These are phyloP conservation scores for Papilio machaon DNA, from an alignment of 1,140 invertebrate genomes.

Conservation along the genomic window DNA sequence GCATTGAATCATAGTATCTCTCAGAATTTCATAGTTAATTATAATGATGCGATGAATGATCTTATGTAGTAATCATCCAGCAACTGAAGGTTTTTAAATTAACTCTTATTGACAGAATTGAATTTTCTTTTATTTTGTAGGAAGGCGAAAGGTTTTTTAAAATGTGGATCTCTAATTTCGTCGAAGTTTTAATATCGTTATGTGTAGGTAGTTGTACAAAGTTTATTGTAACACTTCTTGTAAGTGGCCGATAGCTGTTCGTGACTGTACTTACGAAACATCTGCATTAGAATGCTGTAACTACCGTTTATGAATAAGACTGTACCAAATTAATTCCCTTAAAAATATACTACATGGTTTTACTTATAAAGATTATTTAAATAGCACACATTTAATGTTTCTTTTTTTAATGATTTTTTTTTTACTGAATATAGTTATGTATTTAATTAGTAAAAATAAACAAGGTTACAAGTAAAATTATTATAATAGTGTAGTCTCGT, in stretches of 20 bases:
- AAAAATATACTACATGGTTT: neutral
- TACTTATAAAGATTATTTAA: too few species aligned
- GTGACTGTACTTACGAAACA: constrained; percentile 34
- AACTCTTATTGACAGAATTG: too few species aligned
- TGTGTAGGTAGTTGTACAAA: constrained; percentile 26
- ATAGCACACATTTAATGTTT: too few species aligned
- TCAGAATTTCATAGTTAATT: too few species aligned
- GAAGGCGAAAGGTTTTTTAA: neutral
- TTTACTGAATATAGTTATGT: neutral
- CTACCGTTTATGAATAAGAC: constrained; percentile 9
- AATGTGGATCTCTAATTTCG: constrained; percentile 11
- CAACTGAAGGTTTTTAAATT: too few species aligned
- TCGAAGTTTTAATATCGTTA: neutral
- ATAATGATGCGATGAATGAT: too few species aligned
- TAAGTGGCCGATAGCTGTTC: constrained; percentile 27
- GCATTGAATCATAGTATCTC: too few species aligned
- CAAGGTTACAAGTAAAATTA: neutral
- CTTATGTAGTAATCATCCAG: too few species aligned
- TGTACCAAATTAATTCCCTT: constrained; percentile 10
- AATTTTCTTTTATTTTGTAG: too few species aligned
- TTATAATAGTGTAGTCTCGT: neutral
- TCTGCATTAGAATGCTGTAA: neutral
- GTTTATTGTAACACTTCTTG: constrained; percentile 36
- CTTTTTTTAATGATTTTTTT: neutral
- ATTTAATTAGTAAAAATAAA: neutral